These are phyloP conservation scores for Arenaria interpres DNA, from an alignment of 2,113 vertebrate species.

Conservation along the genomic window DNA sequence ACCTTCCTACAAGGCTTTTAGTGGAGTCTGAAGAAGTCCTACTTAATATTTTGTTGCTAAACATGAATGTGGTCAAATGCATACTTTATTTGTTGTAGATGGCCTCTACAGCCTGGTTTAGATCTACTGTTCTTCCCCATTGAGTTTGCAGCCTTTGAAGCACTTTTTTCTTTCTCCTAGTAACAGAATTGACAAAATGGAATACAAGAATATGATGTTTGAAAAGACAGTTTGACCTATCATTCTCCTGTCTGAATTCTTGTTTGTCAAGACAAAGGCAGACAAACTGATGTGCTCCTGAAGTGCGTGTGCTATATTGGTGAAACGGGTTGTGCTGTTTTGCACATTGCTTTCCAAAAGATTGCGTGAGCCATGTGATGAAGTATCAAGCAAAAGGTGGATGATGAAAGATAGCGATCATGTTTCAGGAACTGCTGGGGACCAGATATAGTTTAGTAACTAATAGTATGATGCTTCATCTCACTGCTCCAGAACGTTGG, in stretches of 20 bases:
- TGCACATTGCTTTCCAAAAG: neutral
- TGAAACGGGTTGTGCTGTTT: neutral
- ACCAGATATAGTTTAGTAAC: neutral
- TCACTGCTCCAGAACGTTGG: neutral
- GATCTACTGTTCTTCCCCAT: neutral
- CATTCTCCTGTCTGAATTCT: too few relatives aligned
- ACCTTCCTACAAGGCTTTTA: neutral
- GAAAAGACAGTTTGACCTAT: neutral
- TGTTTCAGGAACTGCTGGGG: neutral
- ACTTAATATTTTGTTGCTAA: neutral
- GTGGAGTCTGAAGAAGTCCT: neutral
- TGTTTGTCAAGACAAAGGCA: neutral
- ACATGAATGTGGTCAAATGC: neutral
- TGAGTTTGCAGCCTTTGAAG: neutral
- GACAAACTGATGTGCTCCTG: neutral
- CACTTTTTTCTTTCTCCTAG: neutral
- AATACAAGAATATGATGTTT: neutral
- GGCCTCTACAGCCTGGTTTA: neutral
- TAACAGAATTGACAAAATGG: neutral
- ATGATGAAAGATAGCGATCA: neutral
- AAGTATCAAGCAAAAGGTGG: neutral
- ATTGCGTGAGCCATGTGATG: neutral
- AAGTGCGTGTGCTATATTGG: fast-evolving
- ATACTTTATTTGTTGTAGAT: neutral
- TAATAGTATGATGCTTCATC: neutral